Conservation (phyloP, 2,797 vertebrate species). For the Dendrocincla tyrannina region DNA sequence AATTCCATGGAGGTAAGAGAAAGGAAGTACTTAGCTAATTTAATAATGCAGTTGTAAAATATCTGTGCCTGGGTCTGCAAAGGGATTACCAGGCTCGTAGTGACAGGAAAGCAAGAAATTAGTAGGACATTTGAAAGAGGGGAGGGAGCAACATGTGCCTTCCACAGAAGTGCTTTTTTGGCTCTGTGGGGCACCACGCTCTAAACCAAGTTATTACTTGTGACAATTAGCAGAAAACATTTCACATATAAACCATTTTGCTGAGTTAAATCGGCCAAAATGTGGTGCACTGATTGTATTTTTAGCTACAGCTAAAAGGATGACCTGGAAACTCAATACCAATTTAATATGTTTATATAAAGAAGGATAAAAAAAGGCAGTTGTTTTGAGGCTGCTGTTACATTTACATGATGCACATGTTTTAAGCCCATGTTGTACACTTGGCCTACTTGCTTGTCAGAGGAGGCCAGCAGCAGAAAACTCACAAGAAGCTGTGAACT, state of each 20-base stretch:
- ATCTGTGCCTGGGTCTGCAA: slow-evolving; percentile 14
- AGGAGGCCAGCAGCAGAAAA: slow-evolving; percentile 30
- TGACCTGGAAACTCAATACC: slow-evolving; percentile 7
- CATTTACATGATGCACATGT: background rate
- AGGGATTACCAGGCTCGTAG: background rate
- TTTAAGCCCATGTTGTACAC: slow-evolving; percentile 6
- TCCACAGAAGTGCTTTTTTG: background rate
- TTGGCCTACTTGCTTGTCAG: slow-evolving; percentile 23
- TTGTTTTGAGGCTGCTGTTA: background rate
- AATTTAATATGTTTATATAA: background rate
- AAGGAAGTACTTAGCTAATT: slow-evolving; percentile 49
- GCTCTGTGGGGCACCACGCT: slow-evolving; percentile 43
- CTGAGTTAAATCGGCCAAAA: slow-evolving; percentile 56
- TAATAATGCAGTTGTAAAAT: slow-evolving; percentile 31
- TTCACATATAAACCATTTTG: slow-evolving; percentile 55
- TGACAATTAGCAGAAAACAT: slow-evolving; percentile 52
- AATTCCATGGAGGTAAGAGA: slow-evolving; percentile 44
- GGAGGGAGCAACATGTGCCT: background rate
- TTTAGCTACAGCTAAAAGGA: slow-evolving; percentile 48
- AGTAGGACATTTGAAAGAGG: background rate
- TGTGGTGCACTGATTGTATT: background rate
- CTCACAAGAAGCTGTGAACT: slow-evolving; percentile 12
- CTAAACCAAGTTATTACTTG: slow-evolving; percentile 66
- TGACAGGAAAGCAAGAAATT: background rate
- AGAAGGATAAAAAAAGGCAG: background rate